A percentile compares a stretch with the other conserved stretches of the same genome.
phyloP scores from a whole-genome alignment of 2,113 vertebrate genomes.

The Heterotilapia buettikoferi region DNA sequence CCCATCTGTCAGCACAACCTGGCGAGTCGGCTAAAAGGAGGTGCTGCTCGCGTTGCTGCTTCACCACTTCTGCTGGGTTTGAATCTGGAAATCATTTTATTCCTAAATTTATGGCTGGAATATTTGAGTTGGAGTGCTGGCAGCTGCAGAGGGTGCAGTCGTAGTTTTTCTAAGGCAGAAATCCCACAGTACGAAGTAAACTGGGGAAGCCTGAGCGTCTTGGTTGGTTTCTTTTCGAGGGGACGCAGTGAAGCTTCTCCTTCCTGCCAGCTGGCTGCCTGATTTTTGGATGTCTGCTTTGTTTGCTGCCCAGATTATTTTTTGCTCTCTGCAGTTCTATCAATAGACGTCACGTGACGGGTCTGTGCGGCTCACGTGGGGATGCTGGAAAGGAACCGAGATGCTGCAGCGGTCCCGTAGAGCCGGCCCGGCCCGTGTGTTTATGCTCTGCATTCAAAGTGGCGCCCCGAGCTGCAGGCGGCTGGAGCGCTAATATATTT shows the following conservation, averaged over 20 bases:
- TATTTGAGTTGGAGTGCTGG: background rate
- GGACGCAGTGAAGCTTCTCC: background rate
- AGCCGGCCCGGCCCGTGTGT: background rate
- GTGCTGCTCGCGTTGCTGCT: background rate
- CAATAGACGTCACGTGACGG: constrained; percentile 28
- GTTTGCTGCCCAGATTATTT: background rate
- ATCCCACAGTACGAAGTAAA: background rate
- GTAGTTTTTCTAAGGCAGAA: background rate
- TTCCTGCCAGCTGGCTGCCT: constrained; percentile 4
- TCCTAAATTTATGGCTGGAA: rapidly evolving
- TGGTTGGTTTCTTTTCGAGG: background rate
- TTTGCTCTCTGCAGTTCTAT: constrained; percentile 1
- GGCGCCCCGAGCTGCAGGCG: background rate
- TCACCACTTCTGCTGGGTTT: background rate
- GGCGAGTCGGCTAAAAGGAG: background rate
- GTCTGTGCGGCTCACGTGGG: background rate
- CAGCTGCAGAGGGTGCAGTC: background rate
- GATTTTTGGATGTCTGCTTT: background rate
- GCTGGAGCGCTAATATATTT: background rate
- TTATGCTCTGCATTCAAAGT: background rate
- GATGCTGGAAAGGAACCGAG: background rate
- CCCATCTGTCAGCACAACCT: background rate
- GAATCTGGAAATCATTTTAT: background rate
- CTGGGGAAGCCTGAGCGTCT: background rate
- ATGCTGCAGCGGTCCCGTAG: background rate